Evolutionary conservation across 2,888 invertebrate genomes (phyloP), one percentile per base, ranked within the genome.

Genomic region (Thymelicus lineola): DNA sequence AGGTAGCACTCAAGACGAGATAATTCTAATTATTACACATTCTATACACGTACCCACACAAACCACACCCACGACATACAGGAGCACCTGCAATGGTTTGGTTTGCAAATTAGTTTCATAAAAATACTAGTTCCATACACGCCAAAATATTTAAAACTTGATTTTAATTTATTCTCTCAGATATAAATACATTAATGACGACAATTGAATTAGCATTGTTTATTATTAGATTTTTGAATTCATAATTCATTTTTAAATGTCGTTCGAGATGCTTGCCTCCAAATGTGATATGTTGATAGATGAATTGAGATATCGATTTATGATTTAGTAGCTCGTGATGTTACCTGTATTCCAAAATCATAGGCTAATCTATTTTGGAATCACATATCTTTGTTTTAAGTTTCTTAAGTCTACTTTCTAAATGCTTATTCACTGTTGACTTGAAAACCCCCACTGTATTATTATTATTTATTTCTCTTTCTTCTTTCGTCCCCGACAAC

Each of bases 51-150:
- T 9, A 14, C 57, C 57, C 36, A 57, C 57, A 36, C 57, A 57
- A 55, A 35, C 57, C 57, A 36, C 57, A n/a, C 57, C 36, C 28
- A 55, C 57, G 0, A 7, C 57, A n/a, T 57, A 57, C 36, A 5
- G 57, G n/a, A 35, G 35, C 57, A 57, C 57, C 57, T 57, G 57
- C n/a, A 36, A 35, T 57, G 36, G 28, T 57, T 57, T 57, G 57
- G 57, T 57, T 57, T 57, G 57, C 36, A 36, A 57, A 57, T 57
- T 57, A 57, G 57, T n/a, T 36, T n/a, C 36, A 36, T 36, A 57
- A 57, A 57, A 57, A 57, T 57, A 57, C 35, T 57, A 35, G 36
- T 57, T 57, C 9, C 17, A 53, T 57, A 57, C 57, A 7, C 7
- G 28, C 7, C 36, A 36, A 57, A 57, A 36, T 57, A 36, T 57